Evolutionary conservation across 2,113 vertebrate species (phyloP).

Genomic region (Brachypteracias leptosomus): DNA sequence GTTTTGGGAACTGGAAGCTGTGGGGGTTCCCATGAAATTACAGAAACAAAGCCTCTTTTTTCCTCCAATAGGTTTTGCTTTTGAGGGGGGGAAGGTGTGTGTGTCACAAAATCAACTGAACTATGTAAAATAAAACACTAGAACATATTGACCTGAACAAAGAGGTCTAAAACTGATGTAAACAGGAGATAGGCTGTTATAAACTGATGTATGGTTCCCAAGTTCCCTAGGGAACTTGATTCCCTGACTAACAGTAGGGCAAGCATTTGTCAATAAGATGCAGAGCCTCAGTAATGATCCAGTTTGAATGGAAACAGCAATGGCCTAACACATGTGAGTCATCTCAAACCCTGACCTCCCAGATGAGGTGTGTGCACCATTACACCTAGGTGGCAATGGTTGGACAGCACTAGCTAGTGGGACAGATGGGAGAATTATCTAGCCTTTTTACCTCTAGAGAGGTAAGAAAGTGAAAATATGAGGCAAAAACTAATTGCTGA

Average conservation of each 20-base stretch:
- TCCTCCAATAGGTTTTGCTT: not conserved
- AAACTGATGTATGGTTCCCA: not conserved
- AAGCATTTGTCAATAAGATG: not conserved
- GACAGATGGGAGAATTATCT: not conserved
- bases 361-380: not conserved
- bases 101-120: not conserved
- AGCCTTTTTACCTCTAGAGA: not conserved
- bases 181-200: not conserved
- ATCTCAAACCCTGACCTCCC: not conserved
- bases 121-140: not conserved
- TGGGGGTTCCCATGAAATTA: conserved; percentile 30
- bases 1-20: conserved; percentile 28
- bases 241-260: not conserved
- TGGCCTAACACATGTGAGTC: not conserved
- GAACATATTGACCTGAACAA: not conserved
- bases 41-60: conserved; percentile 20
- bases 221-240: not conserved
- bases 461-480: not conserved
- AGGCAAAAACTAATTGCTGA: not conserved
- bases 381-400: not conserved
- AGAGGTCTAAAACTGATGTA: not conserved
- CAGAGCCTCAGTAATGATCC: not conserved
- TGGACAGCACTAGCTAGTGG: not conserved
- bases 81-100: rapidly evolving
- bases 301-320: not conserved